A percentile compares a stretch with the other conserved stretches of the same genome.
phyloP scores from a whole-genome alignment of 30 jellyfish, hydroid and myxozoan genomes.

The Haliclystus octoradiatus region DNA sequence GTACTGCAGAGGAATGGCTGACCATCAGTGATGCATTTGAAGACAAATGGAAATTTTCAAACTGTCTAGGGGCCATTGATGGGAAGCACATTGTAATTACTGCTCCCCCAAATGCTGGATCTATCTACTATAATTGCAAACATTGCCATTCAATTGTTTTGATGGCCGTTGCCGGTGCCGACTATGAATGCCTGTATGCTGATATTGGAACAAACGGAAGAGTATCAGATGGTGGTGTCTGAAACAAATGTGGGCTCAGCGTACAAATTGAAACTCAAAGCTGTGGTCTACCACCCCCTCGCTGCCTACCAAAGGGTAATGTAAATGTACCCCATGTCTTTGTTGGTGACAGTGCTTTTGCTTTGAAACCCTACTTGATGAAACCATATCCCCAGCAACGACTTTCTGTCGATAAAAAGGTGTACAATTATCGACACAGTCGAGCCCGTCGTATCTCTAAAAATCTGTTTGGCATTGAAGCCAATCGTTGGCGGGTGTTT shows the following conservation, averaged over 20 bases:
- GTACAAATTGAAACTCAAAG: too few relatives aligned
- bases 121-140: slow-evolving; percentile 6
- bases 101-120: slow-evolving; percentile 16
- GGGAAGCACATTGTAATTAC: too few relatives aligned
- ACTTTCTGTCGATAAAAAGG: slow-evolving; percentile 13
- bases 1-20: slow-evolving; percentile 34
- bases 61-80: too few relatives aligned
- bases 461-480: slow-evolving; percentile 25
- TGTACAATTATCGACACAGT: slow-evolving; percentile 24
- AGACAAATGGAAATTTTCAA: slow-evolving; percentile 19
- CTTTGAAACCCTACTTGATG: slow-evolving; percentile 20
- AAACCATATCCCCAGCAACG: slow-evolving; percentile 14
- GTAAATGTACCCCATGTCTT: slow-evolving; percentile 11
- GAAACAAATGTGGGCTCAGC: too few relatives aligned
- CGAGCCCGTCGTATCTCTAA: slow-evolving; percentile 27
- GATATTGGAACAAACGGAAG: too few relatives aligned
- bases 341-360: slow-evolving; percentile 25
- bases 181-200: slow-evolving; percentile 15
- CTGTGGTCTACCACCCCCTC: too few relatives aligned
- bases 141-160: slow-evolving; percentile 9
- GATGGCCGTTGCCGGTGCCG: slow-evolving; percentile 25
- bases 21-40: slow-evolving; percentile 5
- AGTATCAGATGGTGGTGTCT: too few relatives aligned
- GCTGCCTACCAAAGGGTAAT: too few relatives aligned
- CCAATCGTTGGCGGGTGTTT: slow-evolving; percentile 34